Evolutionary conservation across 2,888 invertebrate genomes (phyloP).

Genomic region (Phorcus lineatus): DNA sequence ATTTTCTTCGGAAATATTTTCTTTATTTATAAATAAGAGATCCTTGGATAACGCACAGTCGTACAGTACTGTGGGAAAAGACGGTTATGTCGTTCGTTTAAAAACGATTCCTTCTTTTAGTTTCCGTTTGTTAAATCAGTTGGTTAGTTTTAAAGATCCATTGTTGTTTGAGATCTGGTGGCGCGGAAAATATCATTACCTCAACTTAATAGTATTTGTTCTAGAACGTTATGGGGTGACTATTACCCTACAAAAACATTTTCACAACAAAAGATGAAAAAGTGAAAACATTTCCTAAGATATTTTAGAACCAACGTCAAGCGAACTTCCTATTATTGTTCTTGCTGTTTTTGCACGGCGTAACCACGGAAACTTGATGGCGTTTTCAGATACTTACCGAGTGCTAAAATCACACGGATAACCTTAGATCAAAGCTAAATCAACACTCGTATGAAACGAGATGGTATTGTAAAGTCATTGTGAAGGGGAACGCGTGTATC

Average conservation of each 20-base stretch:
- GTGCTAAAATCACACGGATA: background rate
- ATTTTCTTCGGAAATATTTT: background rate
- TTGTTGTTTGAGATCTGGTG: too few species aligned
- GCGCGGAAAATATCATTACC: background rate
- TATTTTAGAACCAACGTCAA: background rate
- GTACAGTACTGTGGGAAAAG: too few species aligned
- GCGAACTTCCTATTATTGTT: constrained; percentile 8
- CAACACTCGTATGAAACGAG: background rate
- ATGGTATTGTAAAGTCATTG: constrained; percentile 11
- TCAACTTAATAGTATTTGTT: background rate
- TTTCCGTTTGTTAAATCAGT: too few species aligned
- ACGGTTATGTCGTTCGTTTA: too few species aligned
- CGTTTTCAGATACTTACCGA: background rate
- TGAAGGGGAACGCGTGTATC: constrained; percentile 4
- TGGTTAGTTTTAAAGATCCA: too few species aligned
- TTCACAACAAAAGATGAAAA: constrained; percentile 8
- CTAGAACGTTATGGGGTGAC: background rate
- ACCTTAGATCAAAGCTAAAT: constrained; percentile 6
- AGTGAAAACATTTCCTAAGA: background rate
- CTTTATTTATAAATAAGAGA: too few species aligned
- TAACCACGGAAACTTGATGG: background rate
- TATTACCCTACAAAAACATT: background rate
- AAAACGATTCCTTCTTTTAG: too few species aligned
- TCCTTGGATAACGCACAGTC: too few species aligned
- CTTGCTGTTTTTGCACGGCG: background rate